These are phyloP conservation scores for Pseudachorutes palmiensis DNA, from an alignment of 1,140 invertebrate species.

Conservation along the genomic window DNA sequence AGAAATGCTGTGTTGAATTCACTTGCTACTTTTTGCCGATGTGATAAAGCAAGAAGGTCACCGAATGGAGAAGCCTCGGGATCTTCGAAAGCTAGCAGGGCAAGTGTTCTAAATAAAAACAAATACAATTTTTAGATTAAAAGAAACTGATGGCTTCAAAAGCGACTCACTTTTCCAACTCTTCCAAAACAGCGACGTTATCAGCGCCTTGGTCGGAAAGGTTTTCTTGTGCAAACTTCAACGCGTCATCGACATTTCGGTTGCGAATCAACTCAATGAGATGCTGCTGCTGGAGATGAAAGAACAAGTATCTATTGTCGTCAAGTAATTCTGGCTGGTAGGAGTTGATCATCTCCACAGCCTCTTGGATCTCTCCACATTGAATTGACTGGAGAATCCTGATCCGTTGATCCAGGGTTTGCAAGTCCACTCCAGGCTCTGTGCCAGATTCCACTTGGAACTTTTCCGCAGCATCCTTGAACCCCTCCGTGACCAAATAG, in stretches of 20 bases:
- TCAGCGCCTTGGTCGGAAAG: conserved; percentile 82
- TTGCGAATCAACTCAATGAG: conserved; percentile 85
- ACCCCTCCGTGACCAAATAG: conserved; percentile 86
- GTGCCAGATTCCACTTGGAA: conserved; percentile 91
- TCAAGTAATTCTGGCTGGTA: conserved; percentile 90
- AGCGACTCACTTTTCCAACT: conserved; percentile 34
- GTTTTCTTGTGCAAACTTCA: conserved; percentile 92
- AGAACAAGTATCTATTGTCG: conserved; percentile 89
- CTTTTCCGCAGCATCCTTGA: conserved; percentile 82
- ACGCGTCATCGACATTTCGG: conserved; percentile 84
- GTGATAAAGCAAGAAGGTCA: conserved; percentile 82
- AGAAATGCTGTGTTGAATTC: conserved; percentile 94
- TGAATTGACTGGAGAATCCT: conserved; percentile 90
- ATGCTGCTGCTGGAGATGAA: conserved; percentile 91
- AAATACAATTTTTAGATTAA: conserved; percentile 48
- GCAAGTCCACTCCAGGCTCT: conserved; percentile 73
- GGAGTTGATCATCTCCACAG: conserved; percentile 85
- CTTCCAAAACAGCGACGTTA: conserved; percentile 50
- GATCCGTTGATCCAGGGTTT: conserved; percentile 85
- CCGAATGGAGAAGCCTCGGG: conserved; percentile 90
- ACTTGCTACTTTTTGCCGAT: conserved; percentile 93
- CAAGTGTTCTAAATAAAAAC: conserved; percentile 59
- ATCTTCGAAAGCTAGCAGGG: conserved; percentile 92
- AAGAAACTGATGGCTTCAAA: conserved; percentile 50
- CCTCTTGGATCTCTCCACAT: conserved; percentile 83